Base-by-base conservation (phyloP, 2,888 invertebrate species). In the Oegoconia quadripuncta region DNA sequence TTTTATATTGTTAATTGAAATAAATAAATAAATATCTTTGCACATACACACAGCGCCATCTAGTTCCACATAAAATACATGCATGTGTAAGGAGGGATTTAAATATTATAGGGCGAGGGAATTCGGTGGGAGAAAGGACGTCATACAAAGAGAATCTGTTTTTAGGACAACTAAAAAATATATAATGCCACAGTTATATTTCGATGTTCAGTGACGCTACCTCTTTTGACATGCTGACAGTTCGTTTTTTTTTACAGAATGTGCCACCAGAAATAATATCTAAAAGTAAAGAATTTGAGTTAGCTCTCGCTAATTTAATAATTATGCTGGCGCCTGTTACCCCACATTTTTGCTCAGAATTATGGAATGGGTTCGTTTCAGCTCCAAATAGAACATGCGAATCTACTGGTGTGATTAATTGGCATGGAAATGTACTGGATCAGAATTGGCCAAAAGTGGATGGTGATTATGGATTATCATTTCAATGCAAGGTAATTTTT, bases 311-410 rank as follows among this genome's bases (percentile, higher is more conserved):
- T 0, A 86, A 90, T 16, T 91, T 96, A 59, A 90, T 98, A 37
- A 93, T 97, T 46, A 93, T 97, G 91, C 65, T 97, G 26, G 91
- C 96, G 3, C 97, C 98, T 0, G 90, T 97, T 64, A 94, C 95
- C 0, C 98, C 98, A 0, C 95, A 96, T 77, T 97, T 97, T 75
- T 93, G 96, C 20, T 94, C 94, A 0, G 97, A 98, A 74, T 78
- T 98, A 11, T 98, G 98, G 98, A 88, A 91, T 14, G 95, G 93
- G 33, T 92, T 95, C 59, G 78, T 88, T 22, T 88, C 90, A 0
- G 91, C 91, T 2, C 91, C 92, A 3, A 86, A 91, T 52, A 88
- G 90, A 50, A 57, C 91, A 9, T 88, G 88, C 59, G 50, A 50
- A 0, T 43, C 63, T 39, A 70, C 82, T 3, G 59, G 68, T 7